Evolutionary conservation across 64 coral and sea anemone species (phyloP), one percentile per base, ranked within the genome.

Genomic region (Pocillopora verrucosa): DNA sequence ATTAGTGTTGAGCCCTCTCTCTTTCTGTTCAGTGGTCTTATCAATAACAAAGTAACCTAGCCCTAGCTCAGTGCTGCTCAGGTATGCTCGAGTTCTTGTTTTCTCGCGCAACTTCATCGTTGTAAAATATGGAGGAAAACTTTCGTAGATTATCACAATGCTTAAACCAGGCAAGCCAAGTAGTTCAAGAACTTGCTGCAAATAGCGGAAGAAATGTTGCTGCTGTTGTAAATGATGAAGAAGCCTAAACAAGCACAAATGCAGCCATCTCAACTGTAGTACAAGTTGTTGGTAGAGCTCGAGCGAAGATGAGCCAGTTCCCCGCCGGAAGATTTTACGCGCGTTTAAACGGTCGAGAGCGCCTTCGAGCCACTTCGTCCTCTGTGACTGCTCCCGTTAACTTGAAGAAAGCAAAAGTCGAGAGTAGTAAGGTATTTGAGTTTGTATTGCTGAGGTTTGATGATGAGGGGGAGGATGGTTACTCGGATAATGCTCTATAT

Each of bases 241-340:
- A 78, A 56, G 5, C 76, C 16, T 3, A 20, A 19, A 58, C 73
- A 59, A 76, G 72, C 58, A 76, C 86, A n/a, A 59, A 63, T 61
- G 60, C 58, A 62, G 74, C 35, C 30, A 88, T 88, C 30, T 62
- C 60, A 62, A 22, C 73, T n/a, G 73, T n/a, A n/a, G 58, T 59
- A 24, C 87, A 79, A 78, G 77, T 60, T 76, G 74, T 78, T 10
- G 67, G n/a, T 77, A 78, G 87, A 89, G 87, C 87, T 16, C 61
- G 70, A 16, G 59, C 87, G 79, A 89, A 65, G 59, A 78, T 78
- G 59, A 16, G 25, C 60, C 77, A 90, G 61, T 90, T 65, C 36
- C 73, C 41, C 45, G 16, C 76, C 76, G 59, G 89, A 65, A 70
- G 89, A 60, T 25, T 90, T 37, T 83, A 70, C 68, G 82, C 78